These are phyloP conservation scores for Bufotes viridis DNA, from an alignment of 2,797 vertebrate species.

Conservation along the genomic window DNA sequence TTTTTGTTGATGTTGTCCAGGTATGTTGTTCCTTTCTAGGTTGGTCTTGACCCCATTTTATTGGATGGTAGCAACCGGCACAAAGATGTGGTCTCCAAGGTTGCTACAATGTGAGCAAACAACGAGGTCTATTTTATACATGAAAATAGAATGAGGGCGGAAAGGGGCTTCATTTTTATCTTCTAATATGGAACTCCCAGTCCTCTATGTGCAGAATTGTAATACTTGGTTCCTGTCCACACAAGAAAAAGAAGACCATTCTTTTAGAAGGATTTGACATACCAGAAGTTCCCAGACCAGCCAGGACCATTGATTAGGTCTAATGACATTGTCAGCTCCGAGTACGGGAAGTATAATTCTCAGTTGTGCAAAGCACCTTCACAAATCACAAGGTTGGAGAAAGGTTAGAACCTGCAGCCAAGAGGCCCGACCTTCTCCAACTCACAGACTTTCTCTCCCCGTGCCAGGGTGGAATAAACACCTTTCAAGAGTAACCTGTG, in stretches of 20 bases:
- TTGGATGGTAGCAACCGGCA: background rate
- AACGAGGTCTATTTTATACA: background rate
- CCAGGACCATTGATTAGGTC: background rate
- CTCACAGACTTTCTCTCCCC: conserved; percentile 10
- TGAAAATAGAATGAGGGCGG: background rate
- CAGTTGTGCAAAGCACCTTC: background rate
- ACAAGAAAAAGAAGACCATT: background rate
- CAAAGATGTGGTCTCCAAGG: background rate
- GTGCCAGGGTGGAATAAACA: conserved; percentile 59
- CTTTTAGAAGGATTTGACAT: background rate
- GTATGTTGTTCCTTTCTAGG: background rate
- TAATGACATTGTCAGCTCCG: background rate
- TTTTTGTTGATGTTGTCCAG: too few species aligned
- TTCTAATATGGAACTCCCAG: background rate
- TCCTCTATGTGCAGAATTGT: background rate
- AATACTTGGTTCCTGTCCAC: background rate
- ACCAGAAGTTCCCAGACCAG: background rate
- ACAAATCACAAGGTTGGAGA: conserved; percentile 49
- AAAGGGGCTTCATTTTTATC: background rate
- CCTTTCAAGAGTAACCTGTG: conserved; percentile 57
- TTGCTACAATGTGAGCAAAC: background rate
- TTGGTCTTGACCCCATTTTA: background rate
- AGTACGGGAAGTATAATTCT: conserved; percentile 13
- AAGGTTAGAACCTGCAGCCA: conserved; percentile 53
- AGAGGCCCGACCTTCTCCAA: conserved; percentile 1